phyloP scores from a whole-genome alignment of 1,140 invertebrate species.

The Drosophila takahashii region DNA sequence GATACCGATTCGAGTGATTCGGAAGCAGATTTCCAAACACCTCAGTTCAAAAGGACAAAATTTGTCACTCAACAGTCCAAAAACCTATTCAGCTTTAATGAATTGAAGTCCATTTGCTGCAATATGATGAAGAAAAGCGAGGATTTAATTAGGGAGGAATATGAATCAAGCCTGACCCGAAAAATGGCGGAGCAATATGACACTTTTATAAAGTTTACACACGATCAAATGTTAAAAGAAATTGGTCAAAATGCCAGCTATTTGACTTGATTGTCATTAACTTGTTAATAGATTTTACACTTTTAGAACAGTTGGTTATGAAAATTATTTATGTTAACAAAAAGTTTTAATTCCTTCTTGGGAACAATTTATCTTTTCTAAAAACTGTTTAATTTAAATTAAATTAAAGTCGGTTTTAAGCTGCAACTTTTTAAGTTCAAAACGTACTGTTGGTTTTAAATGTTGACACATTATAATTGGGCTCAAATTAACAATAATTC shows the following conservation, averaged over 20 bases:
- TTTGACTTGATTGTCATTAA: background rate
- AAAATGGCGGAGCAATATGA: slow-evolving; percentile 32
- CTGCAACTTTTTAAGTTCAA: too few species aligned
- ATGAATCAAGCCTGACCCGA: slow-evolving; percentile 6
- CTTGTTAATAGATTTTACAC: background rate
- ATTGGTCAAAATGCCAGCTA: slow-evolving; percentile 2
- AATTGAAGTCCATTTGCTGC: slow-evolving; percentile 15
- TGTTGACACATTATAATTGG: too few species aligned
- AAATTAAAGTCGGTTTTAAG: too few species aligned
- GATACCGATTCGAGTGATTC: slow-evolving; percentile 10
- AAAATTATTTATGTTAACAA: background rate
- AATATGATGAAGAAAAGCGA: slow-evolving; percentile 15
- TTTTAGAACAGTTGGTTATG: background rate
- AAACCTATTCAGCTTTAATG: background rate
- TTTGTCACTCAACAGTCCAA: background rate
- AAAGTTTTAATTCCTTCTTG: background rate
- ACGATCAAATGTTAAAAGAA: slow-evolving; percentile 26
- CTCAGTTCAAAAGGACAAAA: background rate
- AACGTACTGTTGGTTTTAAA: too few species aligned
- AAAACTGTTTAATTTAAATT: too few species aligned
- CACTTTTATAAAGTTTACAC: slow-evolving; percentile 31
- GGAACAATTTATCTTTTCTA: too few species aligned
- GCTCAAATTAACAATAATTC: too few species aligned
- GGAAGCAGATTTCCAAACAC: background rate
- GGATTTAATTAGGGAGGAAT: background rate